These are phyloP conservation scores for Plusia festucae DNA, from an alignment of 2,888 invertebrate genomes.

Conservation along the genomic window DNA sequence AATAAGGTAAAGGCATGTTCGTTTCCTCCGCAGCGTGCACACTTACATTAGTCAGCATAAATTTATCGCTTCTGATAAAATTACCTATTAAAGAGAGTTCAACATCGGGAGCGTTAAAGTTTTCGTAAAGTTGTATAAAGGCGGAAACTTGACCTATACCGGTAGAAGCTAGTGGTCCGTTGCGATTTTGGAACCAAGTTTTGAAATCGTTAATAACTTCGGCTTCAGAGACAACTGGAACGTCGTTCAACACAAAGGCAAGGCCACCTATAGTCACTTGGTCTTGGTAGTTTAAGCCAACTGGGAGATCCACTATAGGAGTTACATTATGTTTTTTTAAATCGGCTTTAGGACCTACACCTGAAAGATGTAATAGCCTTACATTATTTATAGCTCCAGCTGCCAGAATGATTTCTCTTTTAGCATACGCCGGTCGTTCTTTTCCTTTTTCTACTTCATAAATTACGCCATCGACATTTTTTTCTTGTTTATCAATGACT, in stretches of 20 bases:
- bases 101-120: constrained; percentile 82
- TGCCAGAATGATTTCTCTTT: constrained; percentile 82
- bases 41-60: constrained; percentile 83
- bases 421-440: constrained; percentile 79
- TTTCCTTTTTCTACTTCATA: constrained; percentile 84
- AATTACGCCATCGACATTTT: constrained; percentile 78
- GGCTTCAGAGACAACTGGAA: constrained; percentile 73
- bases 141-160: constrained; percentile 86
- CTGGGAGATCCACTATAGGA: constrained; percentile 75
- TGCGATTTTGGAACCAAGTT: constrained; percentile 82
- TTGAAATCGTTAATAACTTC: constrained; percentile 83
- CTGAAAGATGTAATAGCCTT: constrained; percentile 80
- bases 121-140: constrained; percentile 83
- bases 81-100: constrained; percentile 84
- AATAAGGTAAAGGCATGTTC: constrained; percentile 81
- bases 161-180: constrained; percentile 80
- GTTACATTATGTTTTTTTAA: constrained; percentile 80
- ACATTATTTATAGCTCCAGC: constrained; percentile 86
- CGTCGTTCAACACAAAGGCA: constrained; percentile 78
- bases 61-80: constrained; percentile 84
- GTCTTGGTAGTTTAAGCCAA: constrained; percentile 84
- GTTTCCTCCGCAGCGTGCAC: constrained; percentile 81
- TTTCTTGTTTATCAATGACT: constrained; percentile 79
- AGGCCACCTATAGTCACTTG: constrained; percentile 85
- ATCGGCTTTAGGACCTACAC: constrained; percentile 80